Conservation (phyloP, 2,888 invertebrate genomes). For the Cenopis cana region DNA sequence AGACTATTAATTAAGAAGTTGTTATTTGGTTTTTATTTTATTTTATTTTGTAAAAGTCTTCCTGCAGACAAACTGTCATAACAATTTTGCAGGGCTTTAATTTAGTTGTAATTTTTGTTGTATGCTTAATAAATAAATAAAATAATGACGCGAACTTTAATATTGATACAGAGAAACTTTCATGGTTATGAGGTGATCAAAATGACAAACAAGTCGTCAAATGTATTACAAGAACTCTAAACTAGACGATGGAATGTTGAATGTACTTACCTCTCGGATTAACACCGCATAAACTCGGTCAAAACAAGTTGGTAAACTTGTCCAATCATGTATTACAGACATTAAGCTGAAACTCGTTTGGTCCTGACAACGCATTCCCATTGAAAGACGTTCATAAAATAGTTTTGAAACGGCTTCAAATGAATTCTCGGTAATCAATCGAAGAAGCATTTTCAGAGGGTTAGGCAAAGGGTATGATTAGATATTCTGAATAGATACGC, state of each 20-base stretch:
- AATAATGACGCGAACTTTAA: constrained; percentile 11
- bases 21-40: no score
- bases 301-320: constrained; percentile 66
- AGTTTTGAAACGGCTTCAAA: constrained; percentile 57
- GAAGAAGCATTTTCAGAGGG: constrained; percentile 52
- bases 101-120: no score
- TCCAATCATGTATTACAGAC: constrained; percentile 69
- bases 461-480: constrained; percentile 48
- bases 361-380: constrained; percentile 59
- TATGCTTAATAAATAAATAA: no score
- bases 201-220: constrained; percentile 21
- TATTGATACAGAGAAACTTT: constrained; percentile 14
- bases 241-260: constrained; percentile 7
- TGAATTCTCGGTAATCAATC: constrained; percentile 58
- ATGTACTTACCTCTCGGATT: constrained; percentile 5
- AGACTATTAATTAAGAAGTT: no score
- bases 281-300: constrained; percentile 11
- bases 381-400: constrained; percentile 58
- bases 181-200: constrained; percentile 2
- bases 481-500: constrained; percentile 50
- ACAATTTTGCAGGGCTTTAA: no score
- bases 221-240: constrained; percentile 26
- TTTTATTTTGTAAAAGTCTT: no score
- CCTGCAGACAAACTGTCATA: no score
- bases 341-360: constrained; percentile 72